Base-by-base conservation (phyloP, 1,140 invertebrate genomes). In the Microplitis demolitor region DNA sequence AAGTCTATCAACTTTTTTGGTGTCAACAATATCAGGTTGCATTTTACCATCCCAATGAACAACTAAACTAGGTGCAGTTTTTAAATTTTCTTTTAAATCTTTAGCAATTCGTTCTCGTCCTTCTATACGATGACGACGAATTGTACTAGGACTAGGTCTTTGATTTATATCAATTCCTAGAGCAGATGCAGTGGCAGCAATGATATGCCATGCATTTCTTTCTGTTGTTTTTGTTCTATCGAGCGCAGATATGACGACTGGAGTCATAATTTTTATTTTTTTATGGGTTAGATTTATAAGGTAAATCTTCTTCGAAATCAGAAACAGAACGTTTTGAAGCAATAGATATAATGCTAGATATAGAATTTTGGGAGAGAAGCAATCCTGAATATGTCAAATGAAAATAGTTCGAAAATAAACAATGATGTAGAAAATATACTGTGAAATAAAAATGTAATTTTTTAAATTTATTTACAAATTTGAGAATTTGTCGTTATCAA, bases 1-100 rank as follows among this genome's bases (percentile, higher is more conserved):
- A 11, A 84, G 74, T 8, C 81, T 71, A 71, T 84, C 78, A 37
- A 82, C 74, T 56, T 63, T 78, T 72, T 82, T 56, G 16, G 70
- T 74, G 50, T 74, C 77, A 34, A 71, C 71, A 34, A 79, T 77
- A 62, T 80, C 74, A 67, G 76, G 69, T 9, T 78, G 70, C 33
- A 74, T 14, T 70, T 80, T 69, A 69, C 69, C 64, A 76, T 74
- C 71, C 61, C 63, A 78, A 71, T 71, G 33, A 50, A 75, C 5
- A 8, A 67, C 53, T 13, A 70, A 39, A 69, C 24, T 63, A 24
- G 31, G 4, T 39, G 58, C 64, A 11, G 45, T 69, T 70, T 76
- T 69, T 61, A 80, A 76, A 39, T 79, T 71, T 4, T 61, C 24
- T 67, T 79, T 76, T 11, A 78, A 60, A 35, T 74, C 54, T 14